These are phyloP conservation scores for Lepidiolamprologus cunningtoni DNA, from an alignment of 2,113 vertebrate species.

Conservation along the genomic window DNA sequence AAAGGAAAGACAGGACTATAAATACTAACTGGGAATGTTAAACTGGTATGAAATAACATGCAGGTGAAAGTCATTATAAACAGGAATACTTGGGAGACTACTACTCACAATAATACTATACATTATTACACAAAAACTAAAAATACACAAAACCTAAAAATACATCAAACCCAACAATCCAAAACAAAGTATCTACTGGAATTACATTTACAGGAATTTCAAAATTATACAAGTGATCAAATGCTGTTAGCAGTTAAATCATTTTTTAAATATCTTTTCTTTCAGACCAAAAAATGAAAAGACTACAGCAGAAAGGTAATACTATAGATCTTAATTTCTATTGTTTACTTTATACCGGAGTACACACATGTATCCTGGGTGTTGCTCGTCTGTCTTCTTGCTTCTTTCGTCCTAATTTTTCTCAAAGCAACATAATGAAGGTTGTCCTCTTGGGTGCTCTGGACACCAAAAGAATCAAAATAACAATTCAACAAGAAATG, in stretches of 20 bases:
- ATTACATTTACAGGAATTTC: too few species aligned
- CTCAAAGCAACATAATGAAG: not conserved
- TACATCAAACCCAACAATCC: not conserved
- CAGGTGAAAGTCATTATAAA: too few species aligned
- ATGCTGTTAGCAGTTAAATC: not conserved
- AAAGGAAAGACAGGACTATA: not conserved
- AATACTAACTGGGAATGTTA: not conserved
- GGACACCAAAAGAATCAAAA: rapidly evolving
- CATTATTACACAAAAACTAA: too few species aligned
- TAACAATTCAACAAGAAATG: rapidly evolving
- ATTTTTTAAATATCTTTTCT: not conserved
- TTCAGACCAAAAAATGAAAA: not conserved
- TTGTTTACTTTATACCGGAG: not conserved
- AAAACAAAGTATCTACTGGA: not conserved
- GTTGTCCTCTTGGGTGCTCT: not conserved
- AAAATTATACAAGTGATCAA: rapidly evolving
- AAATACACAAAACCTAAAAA: not conserved
- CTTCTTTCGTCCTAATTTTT: rapidly evolving
- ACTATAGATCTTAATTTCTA: rapidly evolving
- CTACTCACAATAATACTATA: too few species aligned
- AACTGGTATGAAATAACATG: too few species aligned
- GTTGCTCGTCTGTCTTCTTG: not conserved
- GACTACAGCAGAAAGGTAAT: too few species aligned
- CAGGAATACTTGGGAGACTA: rapidly evolving
- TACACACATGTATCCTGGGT: not conserved